Conservation (phyloP, 2,888 invertebrate species). For the Oligia strigilis region DNA sequence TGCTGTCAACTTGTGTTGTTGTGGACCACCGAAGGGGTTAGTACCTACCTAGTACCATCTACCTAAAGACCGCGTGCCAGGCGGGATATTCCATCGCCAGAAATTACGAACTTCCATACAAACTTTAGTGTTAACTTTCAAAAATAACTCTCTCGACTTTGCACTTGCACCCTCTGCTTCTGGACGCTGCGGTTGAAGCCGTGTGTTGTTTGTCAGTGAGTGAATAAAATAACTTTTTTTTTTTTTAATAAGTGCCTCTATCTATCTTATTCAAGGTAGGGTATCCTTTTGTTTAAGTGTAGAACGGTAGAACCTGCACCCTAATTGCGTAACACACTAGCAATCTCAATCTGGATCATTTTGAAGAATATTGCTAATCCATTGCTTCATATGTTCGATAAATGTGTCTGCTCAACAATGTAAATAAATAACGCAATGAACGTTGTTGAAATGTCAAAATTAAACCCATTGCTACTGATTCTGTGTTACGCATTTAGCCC, state of each 20-base stretch:
- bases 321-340: too few species aligned
- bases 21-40: conserved; percentile 30
- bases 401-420: too few species aligned
- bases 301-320: neutral
- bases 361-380: neutral
- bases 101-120: neutral
- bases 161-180: neutral
- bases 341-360: too few species aligned
- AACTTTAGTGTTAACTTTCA: neutral
- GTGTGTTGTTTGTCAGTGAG: neutral
- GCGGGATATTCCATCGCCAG: too few species aligned
- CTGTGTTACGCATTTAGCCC: too few species aligned
- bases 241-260: neutral
- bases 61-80: neutral
- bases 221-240: neutral
- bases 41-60: neutral
- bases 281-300: neutral
- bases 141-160: neutral
- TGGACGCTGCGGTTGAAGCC: neutral
- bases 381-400: too few species aligned
- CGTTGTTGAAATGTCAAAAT: too few species aligned
- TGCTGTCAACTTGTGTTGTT: conserved; percentile 27
- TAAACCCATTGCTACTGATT: too few species aligned
- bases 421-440: too few species aligned
- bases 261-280: neutral